Evolutionary conservation across 2,113 vertebrate genomes (phyloP), one percentile per base, ranked within the genome.

Genomic region (Parus major): DNA sequence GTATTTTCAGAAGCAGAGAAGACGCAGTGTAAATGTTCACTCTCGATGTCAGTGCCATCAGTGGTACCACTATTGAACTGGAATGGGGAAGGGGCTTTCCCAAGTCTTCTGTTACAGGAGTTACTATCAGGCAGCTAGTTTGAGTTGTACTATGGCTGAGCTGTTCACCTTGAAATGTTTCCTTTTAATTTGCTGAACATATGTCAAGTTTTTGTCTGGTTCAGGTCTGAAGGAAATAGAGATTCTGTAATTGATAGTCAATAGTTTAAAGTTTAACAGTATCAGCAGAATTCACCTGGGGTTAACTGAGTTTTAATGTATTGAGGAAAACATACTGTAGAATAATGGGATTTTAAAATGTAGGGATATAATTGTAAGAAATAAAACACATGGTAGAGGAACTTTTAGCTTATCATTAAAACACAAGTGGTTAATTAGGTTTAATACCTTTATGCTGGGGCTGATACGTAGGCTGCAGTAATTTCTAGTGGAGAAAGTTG

Each of bases 21-120:
- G 27, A 31, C 4, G 2, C 5, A 25, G 19, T 19, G 25, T n/a
- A 33, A 56, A 24, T 25, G 11, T 70, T 69, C 12, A 3, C 6
- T 29, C 15, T 60, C 0, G 0, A 3, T 27, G 19, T 55, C 0
- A 1, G 6, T 42, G 55, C 33, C 9, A 4, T 29, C 33, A 31
- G 18, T 20, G 28, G 53, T 72, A 46, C 27, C 1, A 0, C 14
- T 27, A 16, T 33, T 8, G 22, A 35, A 25, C 50, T 50, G 36
- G 41, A 39, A 18, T 7, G 9, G 50, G 7, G 12, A 55, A 35
- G 8, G 7, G 41, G 10, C 9, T 77, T 76, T 80, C 25, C 47
- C 33, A 12, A 33, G 13, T 42, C 10, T 19, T 71, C 46, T 2
- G 0, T 19, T 50, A 15, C 0, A 49, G 0, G 2, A 57, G 25